Evolutionary conservation across 1,140 invertebrate species (phyloP).

Genomic region (Aphis gossypii): DNA sequence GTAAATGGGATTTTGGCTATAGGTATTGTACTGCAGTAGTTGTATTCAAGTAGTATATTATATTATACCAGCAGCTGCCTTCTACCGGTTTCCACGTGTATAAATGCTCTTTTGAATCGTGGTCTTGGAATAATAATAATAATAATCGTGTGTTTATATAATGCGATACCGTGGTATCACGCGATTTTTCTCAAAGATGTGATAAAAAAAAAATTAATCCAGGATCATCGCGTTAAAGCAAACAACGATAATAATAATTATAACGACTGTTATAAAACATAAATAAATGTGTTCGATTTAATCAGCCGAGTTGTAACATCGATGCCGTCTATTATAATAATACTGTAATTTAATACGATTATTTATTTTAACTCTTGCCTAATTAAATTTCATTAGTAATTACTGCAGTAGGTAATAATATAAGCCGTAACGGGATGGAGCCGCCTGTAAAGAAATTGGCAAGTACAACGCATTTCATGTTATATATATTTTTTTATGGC

Average conservation of each 20-base stretch:
- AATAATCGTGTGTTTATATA: neutral
- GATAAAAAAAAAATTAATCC: neutral
- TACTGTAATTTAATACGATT: neutral
- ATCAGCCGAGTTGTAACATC: neutral
- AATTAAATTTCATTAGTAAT: neutral
- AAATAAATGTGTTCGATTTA: neutral
- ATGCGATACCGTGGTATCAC: neutral
- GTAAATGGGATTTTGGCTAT: neutral
- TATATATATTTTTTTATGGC: neutral
- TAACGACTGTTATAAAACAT: neutral
- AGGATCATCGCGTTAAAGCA: neutral
- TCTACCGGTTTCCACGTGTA: neutral
- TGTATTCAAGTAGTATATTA: no score
- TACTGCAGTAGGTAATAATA: no score
- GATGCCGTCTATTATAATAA: neutral
- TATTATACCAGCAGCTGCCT: neutral
- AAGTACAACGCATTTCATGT: neutral
- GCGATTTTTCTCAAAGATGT: neutral
- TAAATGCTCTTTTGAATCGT: neutral
- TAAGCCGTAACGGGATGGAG: neutral
- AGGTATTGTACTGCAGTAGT: neutral
- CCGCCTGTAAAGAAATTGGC: neutral
- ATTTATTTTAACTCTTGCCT: neutral
- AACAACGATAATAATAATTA: neutral
- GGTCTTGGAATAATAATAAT: neutral